Conservation (phyloP, 2,113 vertebrate genomes). For the Polyodon spathula region DNA sequence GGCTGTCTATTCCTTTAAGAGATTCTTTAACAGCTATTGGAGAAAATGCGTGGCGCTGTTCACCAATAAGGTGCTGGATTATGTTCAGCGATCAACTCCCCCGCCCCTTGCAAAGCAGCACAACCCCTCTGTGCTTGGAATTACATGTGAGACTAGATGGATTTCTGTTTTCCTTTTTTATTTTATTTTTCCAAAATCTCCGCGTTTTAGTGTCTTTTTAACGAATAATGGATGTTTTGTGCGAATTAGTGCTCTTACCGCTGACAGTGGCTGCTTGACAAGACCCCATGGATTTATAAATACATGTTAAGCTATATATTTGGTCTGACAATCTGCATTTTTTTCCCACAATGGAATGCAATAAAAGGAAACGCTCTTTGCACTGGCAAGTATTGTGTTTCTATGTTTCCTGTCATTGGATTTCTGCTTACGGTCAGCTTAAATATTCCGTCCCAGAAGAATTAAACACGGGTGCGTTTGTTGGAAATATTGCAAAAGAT, state of each 20-base stretch:
- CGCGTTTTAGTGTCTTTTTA: constrained; percentile 44
- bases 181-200: constrained; percentile 26
- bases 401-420: constrained; percentile 55
- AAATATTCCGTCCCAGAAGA: constrained; percentile 60
- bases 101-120: constrained; percentile 15
- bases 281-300: constrained; percentile 42
- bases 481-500: constrained; percentile 60
- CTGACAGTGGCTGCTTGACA: constrained; percentile 29
- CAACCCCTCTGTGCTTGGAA: constrained; percentile 30
- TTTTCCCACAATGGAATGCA: constrained; percentile 51
- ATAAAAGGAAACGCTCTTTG: constrained; percentile 53
- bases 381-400: constrained; percentile 60
- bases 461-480: constrained; percentile 48
- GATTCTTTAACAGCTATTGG: not conserved
- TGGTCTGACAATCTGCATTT: constrained; percentile 29
- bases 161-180: constrained; percentile 34
- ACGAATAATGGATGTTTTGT: constrained; percentile 28
- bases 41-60: constrained; percentile 19
- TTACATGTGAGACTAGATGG: constrained; percentile 32
- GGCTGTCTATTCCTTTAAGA: not conserved
- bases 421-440: constrained; percentile 44
- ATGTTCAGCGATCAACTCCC: constrained; percentile 15
- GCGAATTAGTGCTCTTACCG: constrained; percentile 37
- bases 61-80: constrained; percentile 26
- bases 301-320: constrained; percentile 35